phyloP scores from a whole-genome alignment of 1,140 invertebrate species.

The Calosoma granatense region DNA sequence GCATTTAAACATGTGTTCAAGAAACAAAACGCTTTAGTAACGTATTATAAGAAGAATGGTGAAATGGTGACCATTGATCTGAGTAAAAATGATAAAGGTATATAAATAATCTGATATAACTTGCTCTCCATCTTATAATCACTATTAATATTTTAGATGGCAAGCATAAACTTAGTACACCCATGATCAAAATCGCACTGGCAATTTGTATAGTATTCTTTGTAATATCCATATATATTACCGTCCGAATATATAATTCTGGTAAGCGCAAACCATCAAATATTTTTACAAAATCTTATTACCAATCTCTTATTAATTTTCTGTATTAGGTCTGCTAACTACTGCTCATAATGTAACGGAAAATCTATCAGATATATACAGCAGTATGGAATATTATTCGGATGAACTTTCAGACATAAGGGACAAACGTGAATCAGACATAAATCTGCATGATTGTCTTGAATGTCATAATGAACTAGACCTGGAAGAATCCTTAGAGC shows the following conservation, averaged over 20 bases:
- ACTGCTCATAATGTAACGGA: no score
- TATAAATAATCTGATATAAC: neutral
- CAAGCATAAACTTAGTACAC: neutral
- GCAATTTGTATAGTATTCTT: neutral
- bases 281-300: neutral
- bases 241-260: neutral
- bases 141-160: neutral
- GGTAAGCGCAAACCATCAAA: neutral
- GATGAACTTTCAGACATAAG: neutral
- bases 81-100: neutral
- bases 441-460: neutral
- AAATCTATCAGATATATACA: no score
- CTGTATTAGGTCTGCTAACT: no score
- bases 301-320: no score
- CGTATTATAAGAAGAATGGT: no score
- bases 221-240: neutral
- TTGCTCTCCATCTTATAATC: neutral
- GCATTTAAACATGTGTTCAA: no score
- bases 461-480: neutral
- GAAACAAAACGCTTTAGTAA: no score
- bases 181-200: neutral
- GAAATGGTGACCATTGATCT: no score
- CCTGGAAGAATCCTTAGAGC: neutral
- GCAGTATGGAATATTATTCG: neutral
- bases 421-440: slow-evolving; percentile 1